phyloP scores from a whole-genome alignment of 2,888 invertebrate species.

The Pteria penguin region DNA sequence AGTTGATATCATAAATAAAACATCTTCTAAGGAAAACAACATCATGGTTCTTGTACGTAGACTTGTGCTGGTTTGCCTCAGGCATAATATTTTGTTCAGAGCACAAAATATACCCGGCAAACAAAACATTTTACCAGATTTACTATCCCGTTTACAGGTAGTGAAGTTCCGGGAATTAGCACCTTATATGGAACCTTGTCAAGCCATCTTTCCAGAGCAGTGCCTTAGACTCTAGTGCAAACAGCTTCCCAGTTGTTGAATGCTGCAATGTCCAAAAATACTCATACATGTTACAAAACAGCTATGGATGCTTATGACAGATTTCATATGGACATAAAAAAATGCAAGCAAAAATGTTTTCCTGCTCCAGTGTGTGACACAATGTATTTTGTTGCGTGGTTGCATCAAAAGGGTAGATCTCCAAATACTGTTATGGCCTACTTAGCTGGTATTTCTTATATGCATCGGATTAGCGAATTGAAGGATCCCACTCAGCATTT shows the following conservation, averaged over 20 bases:
- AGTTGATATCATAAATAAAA: constrained; percentile 42
- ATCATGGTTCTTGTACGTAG: constrained; percentile 43
- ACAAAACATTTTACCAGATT: constrained; percentile 40
- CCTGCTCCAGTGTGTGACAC: neutral
- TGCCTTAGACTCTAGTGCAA: neutral
- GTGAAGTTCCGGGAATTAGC: constrained; percentile 25
- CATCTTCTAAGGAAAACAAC: constrained; percentile 27
- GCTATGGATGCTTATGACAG: neutral
- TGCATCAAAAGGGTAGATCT: neutral
- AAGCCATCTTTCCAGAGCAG: neutral
- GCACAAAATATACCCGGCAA: too few species aligned
- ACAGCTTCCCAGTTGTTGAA: neutral
- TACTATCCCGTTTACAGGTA: constrained; percentile 47
- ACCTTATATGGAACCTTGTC: constrained; percentile 12
- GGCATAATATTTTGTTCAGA: constrained; percentile 30
- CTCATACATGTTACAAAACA: neutral
- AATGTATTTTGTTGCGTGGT: neutral
- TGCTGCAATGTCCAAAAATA: constrained; percentile 6
- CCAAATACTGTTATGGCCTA: neutral
- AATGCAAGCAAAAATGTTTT: neutral
- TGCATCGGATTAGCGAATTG: neutral
- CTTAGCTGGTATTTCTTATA: neutral
- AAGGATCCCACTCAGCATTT: neutral
- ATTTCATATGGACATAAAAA: neutral
- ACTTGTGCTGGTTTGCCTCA: constrained; percentile 36